These are phyloP conservation scores for Micrasema longulum DNA, from an alignment of 1,140 invertebrate genomes.

Conservation along the genomic window DNA sequence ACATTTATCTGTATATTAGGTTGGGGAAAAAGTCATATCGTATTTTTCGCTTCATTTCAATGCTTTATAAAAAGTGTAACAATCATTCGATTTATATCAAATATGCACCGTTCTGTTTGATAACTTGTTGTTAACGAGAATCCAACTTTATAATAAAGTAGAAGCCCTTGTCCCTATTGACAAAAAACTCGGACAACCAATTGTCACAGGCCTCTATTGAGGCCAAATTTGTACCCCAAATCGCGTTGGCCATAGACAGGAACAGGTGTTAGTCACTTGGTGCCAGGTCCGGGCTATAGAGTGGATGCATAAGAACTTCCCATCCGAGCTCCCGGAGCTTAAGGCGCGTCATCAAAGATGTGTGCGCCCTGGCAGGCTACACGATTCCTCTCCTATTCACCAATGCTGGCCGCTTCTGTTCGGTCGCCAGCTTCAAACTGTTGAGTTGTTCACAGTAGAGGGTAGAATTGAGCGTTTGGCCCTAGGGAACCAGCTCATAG, in stretches of 20 bases:
- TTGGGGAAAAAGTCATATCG: no score
- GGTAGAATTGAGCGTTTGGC: no score
- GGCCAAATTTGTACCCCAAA: background rate
- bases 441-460: slow-evolving; percentile 20
- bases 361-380: slow-evolving; percentile 23
- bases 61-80: no score
- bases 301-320: slow-evolving; percentile 20
- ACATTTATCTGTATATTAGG: no score
- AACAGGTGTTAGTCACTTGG: background rate
- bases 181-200: slow-evolving; percentile 1
- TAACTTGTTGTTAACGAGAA: no score
- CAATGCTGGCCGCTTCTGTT: slow-evolving; percentile 14
- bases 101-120: no score
- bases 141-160: no score
- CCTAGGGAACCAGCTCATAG: no score
- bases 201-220: background rate
- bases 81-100: no score
- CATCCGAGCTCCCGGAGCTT: slow-evolving; percentile 23
- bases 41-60: no score
- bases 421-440: slow-evolving; percentile 19
- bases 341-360: slow-evolving; percentile 11
- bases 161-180: background rate
- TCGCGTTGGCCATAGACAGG: background rate
- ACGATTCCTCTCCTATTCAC: slow-evolving; percentile 23
- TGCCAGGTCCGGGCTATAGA: background rate